Evolutionary conservation across 2,113 vertebrate genomes (phyloP).

Genomic region (Dipodomys ordii): DNA sequence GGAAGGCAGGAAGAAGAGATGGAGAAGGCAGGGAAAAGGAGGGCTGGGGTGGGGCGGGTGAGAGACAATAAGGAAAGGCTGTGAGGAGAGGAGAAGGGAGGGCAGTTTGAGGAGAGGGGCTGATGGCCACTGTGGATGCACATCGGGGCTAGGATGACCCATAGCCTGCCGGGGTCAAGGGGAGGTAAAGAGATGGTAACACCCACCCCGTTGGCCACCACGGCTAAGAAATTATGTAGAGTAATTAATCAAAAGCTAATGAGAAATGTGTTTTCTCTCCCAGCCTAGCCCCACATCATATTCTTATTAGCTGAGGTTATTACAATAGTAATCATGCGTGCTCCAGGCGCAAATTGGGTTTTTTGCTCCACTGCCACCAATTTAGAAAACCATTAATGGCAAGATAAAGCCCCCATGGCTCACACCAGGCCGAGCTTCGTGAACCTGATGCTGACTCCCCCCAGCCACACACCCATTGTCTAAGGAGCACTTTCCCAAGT

Average conservation of each 20-base stretch:
- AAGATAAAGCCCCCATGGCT: conserved; percentile 84
- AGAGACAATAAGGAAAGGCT: no score
- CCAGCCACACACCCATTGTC: neutral
- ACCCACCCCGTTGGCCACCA: conserved; percentile 82
- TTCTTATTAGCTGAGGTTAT: conserved; percentile 92
- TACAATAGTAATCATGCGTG: conserved; percentile 91
- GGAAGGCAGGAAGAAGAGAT: neutral
- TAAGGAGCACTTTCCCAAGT: neutral
- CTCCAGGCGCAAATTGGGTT: conserved; percentile 89
- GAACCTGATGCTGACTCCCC: neutral
- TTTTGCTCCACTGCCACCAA: conserved; percentile 90
- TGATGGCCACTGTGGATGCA: neutral
- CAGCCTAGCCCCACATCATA: conserved; percentile 88
- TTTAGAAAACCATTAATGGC: conserved; percentile 89
- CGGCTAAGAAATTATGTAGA: conserved; percentile 86
- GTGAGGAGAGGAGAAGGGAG: neutral
- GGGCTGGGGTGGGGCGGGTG: neutral
- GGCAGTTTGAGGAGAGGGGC: neutral
- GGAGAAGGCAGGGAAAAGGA: neutral
- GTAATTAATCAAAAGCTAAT: conserved; percentile 92
- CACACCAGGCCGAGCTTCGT: conserved; percentile 47
- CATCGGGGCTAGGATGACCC: neutral
- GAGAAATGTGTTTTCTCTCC: conserved; percentile 91
- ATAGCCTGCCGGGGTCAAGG: conserved; percentile 69
- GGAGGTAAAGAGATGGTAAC: conserved; percentile 81